Conservation (phyloP, 2,888 invertebrate species). For the Parnassius apollo region DNA sequence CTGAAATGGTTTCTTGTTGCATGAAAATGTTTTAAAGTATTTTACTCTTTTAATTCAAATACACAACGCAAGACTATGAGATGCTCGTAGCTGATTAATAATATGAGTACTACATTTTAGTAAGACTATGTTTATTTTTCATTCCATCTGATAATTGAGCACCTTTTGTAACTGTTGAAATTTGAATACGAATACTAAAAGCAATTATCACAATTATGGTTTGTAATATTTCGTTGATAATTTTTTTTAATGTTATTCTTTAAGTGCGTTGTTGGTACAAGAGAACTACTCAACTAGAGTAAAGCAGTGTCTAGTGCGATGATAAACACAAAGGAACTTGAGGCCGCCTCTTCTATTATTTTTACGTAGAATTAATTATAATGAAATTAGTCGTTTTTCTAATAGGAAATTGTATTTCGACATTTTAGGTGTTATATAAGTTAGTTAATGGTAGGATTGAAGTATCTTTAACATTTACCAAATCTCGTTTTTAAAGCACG, state of each 20-base stretch:
- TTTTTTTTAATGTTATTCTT: too few relatives aligned
- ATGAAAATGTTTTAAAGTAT: too few relatives aligned
- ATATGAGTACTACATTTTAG: not conserved
- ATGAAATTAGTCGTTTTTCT: slow-evolving; percentile 46
- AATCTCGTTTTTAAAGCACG: slow-evolving; percentile 45
- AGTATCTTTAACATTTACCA: slow-evolving; percentile 68
- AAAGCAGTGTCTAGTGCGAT: slow-evolving; percentile 1
- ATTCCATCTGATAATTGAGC: slow-evolving; percentile 6
- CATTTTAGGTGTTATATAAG: slow-evolving; percentile 61
- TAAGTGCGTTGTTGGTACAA: too few relatives aligned
- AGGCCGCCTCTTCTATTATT: slow-evolving; percentile 73
- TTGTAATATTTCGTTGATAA: too few relatives aligned
- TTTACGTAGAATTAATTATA: slow-evolving; percentile 57
- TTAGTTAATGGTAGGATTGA: slow-evolving; percentile 52
- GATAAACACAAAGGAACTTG: slow-evolving; percentile 55
- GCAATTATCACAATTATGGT: not conserved
- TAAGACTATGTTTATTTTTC: slow-evolving; percentile 1
- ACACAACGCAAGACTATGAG: too few relatives aligned
- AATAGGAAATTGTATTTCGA: slow-evolving; percentile 65
- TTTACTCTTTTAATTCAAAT: too few relatives aligned
- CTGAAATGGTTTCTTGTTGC: too few relatives aligned
- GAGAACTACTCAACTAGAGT: not conserved
- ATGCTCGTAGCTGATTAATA: too few relatives aligned
- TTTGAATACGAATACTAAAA: not conserved
- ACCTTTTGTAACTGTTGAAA: not conserved